Evolutionary conservation across 35 echinoderm and acorn worm genomes (phyloP).

Genomic region (Lytechinus pictus): DNA sequence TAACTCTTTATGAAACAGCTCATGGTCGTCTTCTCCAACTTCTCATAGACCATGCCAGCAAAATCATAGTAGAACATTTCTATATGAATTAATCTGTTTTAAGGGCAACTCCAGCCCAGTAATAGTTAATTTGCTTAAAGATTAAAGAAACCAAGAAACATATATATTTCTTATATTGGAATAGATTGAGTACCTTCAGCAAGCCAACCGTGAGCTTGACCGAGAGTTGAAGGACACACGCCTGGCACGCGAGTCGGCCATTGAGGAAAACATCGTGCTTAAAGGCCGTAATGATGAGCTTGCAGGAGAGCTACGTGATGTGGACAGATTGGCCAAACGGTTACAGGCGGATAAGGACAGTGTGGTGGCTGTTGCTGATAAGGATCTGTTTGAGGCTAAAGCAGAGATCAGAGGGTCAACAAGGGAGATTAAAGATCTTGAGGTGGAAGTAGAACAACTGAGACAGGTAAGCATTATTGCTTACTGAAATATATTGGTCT

Average conservation of each 20-base stretch:
- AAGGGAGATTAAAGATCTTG: constrained; percentile 70
- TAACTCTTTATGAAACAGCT: too few relatives aligned
- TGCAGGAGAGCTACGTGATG: constrained; percentile 71
- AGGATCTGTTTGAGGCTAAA: constrained; percentile 81
- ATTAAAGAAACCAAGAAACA: too few relatives aligned
- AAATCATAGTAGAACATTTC: too few relatives aligned
- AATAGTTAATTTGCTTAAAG: too few relatives aligned
- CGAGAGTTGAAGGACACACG: constrained; percentile 65
- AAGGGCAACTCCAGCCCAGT: too few relatives aligned
- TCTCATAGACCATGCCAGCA: too few relatives aligned
- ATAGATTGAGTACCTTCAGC: constrained; percentile 95
- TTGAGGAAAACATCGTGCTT: constrained; percentile 69
- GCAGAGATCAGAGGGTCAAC: constrained; percentile 70
- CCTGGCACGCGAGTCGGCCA: constrained; percentile 55
- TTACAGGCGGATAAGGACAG: constrained; percentile 85
- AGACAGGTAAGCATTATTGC: constrained; percentile 64
- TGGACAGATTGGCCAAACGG: constrained; percentile 87
- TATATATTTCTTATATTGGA: background rate
- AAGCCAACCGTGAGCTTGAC: constrained; percentile 89
- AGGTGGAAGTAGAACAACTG: constrained; percentile 81
- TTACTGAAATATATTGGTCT: too few relatives aligned
- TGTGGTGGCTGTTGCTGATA: constrained; percentile 78
- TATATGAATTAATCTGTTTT: too few relatives aligned
- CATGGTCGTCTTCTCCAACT: too few relatives aligned
- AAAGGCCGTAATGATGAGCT: constrained; percentile 79